These are phyloP conservation scores for Harpagoxenus sublaevis DNA, from an alignment of 2,888 invertebrate genomes.

Conservation along the genomic window DNA sequence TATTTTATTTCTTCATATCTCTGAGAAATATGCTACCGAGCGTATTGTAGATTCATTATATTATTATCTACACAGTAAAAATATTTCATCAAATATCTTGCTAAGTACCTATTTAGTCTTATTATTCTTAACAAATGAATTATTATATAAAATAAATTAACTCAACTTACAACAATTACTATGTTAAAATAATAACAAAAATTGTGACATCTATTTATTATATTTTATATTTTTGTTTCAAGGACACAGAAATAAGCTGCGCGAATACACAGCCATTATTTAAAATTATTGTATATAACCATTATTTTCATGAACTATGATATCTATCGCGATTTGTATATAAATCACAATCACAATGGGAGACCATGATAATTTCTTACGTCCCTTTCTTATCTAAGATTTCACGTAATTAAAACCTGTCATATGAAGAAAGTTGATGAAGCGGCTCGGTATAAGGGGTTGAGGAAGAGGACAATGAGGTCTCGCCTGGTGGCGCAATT, in stretches of 20 bases:
- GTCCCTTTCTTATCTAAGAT: constrained; percentile 33
- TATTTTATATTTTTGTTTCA: background rate
- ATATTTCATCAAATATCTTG: background rate
- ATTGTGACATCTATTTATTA: background rate
- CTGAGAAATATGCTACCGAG: background rate
- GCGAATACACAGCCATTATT: background rate
- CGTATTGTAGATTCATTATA: background rate
- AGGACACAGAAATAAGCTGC: background rate
- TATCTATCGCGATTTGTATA: background rate
- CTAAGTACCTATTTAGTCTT: background rate
- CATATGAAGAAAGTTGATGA: constrained; percentile 37
- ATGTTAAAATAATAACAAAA: background rate
- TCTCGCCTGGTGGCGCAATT: constrained; percentile 64
- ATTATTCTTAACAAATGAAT: background rate
- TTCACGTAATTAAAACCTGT: constrained; percentile 69
- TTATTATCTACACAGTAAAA: background rate
- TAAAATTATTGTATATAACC: background rate
- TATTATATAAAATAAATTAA: constrained; percentile 12
- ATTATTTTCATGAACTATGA: background rate
- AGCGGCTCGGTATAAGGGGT: constrained; percentile 12
- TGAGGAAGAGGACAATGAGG: constrained; percentile 27
- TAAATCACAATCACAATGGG: background rate
- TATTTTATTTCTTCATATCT: background rate
- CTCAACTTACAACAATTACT: background rate
- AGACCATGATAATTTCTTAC: background rate